Conservation (phyloP, 1,140 invertebrate genomes). For the Medauroidea extradentata region DNA sequence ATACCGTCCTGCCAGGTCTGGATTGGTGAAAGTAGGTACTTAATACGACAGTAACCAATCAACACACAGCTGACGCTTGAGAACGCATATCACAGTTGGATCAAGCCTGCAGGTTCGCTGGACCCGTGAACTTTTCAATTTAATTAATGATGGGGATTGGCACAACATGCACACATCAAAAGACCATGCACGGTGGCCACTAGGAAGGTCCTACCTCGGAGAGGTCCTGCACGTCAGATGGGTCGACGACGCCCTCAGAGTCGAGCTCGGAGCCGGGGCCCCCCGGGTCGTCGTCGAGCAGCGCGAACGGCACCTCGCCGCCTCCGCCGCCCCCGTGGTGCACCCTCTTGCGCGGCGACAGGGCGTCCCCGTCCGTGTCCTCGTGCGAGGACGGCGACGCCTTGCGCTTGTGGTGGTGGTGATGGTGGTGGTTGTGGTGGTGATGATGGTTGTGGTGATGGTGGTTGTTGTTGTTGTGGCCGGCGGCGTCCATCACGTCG, state of each 20-base stretch:
- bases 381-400: conserved; percentile 27
- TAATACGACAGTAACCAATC: no score
- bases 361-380: conserved; percentile 42
- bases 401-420: conserved; percentile 34
- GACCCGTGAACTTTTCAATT: no score
- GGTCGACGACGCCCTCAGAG: conserved; percentile 44
- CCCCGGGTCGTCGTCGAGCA: conserved; percentile 46
- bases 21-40: no score
- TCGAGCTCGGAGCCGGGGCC: conserved; percentile 43
- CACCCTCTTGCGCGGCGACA: conserved; percentile 44
- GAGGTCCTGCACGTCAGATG: conserved; percentile 21
- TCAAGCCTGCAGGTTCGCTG: no score
- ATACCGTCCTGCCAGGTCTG: no score
- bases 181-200: no score
- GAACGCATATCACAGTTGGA: no score
- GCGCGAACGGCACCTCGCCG: conserved; percentile 55
- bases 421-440: not conserved
- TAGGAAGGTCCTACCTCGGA: conserved; percentile 13
- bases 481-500: not conserved
- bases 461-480: not conserved
- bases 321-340: conserved; percentile 34
- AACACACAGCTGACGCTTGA: no score
- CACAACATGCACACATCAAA: no score
- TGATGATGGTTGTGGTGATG: not conserved
- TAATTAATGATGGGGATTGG: no score